Evolutionary conservation across 35 echinoderm and acorn worm species (phyloP), one percentile per base, ranked within the genome.

Genomic region (Eucidaris tribuloides): DNA sequence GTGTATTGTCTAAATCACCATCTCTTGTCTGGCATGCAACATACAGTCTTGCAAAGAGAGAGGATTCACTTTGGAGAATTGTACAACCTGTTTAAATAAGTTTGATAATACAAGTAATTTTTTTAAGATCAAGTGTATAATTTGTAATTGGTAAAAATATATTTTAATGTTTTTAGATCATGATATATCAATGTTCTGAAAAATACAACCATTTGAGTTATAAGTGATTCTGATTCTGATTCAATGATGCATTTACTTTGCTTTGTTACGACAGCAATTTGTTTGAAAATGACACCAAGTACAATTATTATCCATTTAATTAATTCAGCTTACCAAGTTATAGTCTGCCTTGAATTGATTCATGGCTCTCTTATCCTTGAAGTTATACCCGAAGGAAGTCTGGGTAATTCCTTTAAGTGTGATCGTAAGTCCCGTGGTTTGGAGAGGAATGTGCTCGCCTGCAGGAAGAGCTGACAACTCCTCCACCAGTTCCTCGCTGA

Each of bases 311-410:
- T n/a, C n/a, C n/a, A n/a, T n/a, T n/a, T n/a, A n/a, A n/a, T n/a
- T n/a, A n/a, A n/a, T n/a, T n/a, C n/a, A n/a, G n/a, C 94, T 85
- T 44, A 97, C 94, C 29, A 85, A 39, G 31, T 92, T 65, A 82
- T 91, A 92, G 43, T 88, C 63, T 19, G 88, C 82, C 62, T 56
- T 79, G 36, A 92, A 70, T 29, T 81, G 61, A 18, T 54, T 46
- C 24, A 79, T 52, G n/a, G 15, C 49, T 17, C 65, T 65, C 17
- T 91, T 80, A 84, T 87, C 80, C 39, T 91, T 81, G 63, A 97
- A 92, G 62, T 85, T 92, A 22, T 91, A 76, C 35, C 94, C 94
- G 78, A 92, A 97, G 0, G 89, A 88, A 3, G 94, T 92, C 29
- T 52, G 28, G 1, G 85, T 79, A 11, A 97, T 74, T 19, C 84